Percentiles rank a stretch among this genome's conserved stretches.
These are phyloP conservation scores for Pterois miles DNA, from an alignment of 2,797 vertebrate species.

Conservation along the genomic window DNA sequence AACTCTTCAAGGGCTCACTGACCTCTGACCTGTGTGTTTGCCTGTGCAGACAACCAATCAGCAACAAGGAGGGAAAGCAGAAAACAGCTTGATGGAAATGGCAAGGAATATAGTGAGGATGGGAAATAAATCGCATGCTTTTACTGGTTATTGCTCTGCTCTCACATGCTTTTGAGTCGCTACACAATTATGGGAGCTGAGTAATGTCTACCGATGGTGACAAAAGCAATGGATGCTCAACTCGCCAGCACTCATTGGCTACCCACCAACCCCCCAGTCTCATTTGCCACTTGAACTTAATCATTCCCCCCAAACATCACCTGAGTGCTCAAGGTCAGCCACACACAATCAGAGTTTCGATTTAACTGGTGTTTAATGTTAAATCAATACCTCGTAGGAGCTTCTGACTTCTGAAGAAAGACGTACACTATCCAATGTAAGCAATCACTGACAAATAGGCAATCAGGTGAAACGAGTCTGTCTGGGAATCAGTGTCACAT, in stretches of 20 bases:
- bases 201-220: neutral
- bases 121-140: neutral
- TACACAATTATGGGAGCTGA: neutral
- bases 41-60: constrained; percentile 13
- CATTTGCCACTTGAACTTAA: constrained; percentile 62
- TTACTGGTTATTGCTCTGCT: neutral
- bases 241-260: constrained; percentile 56
- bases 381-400: constrained; percentile 67
- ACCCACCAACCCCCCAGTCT: constrained; percentile 44
- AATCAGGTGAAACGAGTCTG: constrained; percentile 26
- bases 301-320: constrained; percentile 41
- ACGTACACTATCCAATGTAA: constrained; percentile 2
- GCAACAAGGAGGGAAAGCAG: constrained; percentile 2
- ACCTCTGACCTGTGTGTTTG: constrained; percentile 34
- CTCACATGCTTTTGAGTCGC: constrained; percentile 6
- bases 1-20: constrained; percentile 4
- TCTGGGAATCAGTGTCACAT: constrained; percentile 27
- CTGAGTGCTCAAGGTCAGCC: constrained; percentile 24
- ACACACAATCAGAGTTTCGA: constrained; percentile 43
- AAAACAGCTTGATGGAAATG: constrained; percentile 11
- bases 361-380: constrained; percentile 65
- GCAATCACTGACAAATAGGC: constrained; percentile 47
- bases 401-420: constrained; percentile 32
- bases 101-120: neutral
- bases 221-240: constrained; percentile 40